Evolutionary conservation across 2,113 vertebrate species (phyloP).

Genomic region (Carollia perspicillata): DNA sequence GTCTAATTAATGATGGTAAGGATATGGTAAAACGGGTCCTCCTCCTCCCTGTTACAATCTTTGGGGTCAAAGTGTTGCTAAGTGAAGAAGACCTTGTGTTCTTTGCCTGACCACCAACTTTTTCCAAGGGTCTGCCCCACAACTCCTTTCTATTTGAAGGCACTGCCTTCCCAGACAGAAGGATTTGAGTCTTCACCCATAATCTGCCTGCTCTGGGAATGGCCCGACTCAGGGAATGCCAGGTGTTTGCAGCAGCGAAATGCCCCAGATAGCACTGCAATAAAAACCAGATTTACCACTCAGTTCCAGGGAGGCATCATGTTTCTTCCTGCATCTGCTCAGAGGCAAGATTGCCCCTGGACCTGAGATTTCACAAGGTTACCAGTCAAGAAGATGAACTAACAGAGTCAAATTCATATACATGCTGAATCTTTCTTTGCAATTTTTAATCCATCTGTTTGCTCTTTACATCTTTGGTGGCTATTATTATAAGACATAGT

Average conservation of each 20-base stretch:
- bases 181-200: not conserved
- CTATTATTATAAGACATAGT: not conserved
- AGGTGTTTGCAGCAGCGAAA: not conserved
- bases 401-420: not conserved
- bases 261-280: not conserved
- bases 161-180: not conserved
- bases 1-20: slow-evolving; percentile 79
- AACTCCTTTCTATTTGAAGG: not conserved
- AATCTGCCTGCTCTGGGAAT: not conserved
- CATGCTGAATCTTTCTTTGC: not conserved
- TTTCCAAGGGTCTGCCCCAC: not conserved
- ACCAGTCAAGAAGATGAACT: not conserved
- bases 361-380: not conserved
- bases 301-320: not conserved
- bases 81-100: slow-evolving; percentile 66
- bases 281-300: not conserved
- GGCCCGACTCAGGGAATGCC: not conserved
- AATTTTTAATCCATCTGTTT: not conserved
- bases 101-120: not conserved
- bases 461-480: not conserved
- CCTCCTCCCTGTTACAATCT: not conserved
- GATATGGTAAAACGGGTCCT: fast-evolving
- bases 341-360: not conserved
- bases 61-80: not conserved
- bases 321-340: not conserved